phyloP scores from a whole-genome alignment of 2,888 invertebrate genomes.

The Hirtodrosophila confusa region DNA sequence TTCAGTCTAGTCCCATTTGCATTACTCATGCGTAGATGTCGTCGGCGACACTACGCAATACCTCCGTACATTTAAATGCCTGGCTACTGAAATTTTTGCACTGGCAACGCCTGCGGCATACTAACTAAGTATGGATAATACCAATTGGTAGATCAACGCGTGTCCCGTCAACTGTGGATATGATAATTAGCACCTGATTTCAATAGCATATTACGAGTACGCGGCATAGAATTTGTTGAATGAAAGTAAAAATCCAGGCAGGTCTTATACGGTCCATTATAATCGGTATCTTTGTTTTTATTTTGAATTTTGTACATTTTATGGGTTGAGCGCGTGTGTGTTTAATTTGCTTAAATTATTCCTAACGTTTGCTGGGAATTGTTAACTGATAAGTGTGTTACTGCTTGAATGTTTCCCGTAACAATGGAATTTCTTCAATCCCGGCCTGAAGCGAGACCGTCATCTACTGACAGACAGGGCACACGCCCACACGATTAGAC shows the following conservation, averaged over 20 bases:
- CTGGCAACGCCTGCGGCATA: slow-evolving; percentile 44
- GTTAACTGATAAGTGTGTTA: slow-evolving; percentile 3
- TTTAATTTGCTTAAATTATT: slow-evolving; percentile 17
- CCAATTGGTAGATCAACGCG: slow-evolving; percentile 20
- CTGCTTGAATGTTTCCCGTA: background rate
- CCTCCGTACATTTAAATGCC: slow-evolving; percentile 51
- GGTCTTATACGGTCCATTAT: slow-evolving; percentile 2
- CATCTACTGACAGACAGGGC: slow-evolving; percentile 20
- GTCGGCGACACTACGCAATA: slow-evolving; percentile 61
- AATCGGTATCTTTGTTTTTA: slow-evolving; percentile 1
- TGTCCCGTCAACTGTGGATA: slow-evolving; percentile 28
- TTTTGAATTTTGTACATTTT: slow-evolving; percentile 7
- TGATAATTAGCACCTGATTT: slow-evolving; percentile 30
- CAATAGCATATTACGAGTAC: slow-evolving; percentile 31
- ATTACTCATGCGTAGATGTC: slow-evolving; percentile 67
- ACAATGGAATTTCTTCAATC: slow-evolving; percentile 11
- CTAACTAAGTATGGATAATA: slow-evolving; percentile 29
- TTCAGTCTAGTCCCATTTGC: slow-evolving; percentile 46
- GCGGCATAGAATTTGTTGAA: slow-evolving; percentile 50
- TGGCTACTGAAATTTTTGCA: slow-evolving; percentile 40
- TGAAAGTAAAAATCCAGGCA: slow-evolving; percentile 56
- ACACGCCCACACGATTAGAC: slow-evolving; percentile 33
- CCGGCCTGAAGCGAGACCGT: background rate
- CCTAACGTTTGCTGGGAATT: slow-evolving; percentile 9
- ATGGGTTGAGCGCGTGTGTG: slow-evolving; percentile 31